Conservation (phyloP, 1,140 invertebrate species). For the Bombyx mandarina region DNA sequence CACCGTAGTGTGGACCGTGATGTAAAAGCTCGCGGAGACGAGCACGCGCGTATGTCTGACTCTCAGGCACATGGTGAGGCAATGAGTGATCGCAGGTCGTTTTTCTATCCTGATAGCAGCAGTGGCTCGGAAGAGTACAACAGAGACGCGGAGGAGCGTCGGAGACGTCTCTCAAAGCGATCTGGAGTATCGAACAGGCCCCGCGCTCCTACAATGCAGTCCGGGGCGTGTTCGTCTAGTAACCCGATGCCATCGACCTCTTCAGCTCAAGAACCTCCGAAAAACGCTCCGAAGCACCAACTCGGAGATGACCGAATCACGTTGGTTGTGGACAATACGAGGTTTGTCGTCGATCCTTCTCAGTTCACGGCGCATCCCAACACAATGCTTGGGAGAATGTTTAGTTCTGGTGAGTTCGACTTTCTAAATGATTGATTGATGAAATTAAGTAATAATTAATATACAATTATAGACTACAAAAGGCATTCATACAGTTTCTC, state of each 20-base stretch:
- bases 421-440: too few relatives aligned
- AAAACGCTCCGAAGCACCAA: conserved; percentile 43
- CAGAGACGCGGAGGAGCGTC: conserved; percentile 47
- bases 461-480: too few relatives aligned
- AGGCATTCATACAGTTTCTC: too few relatives aligned
- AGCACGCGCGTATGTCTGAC: conserved; percentile 56
- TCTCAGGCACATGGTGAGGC: conserved; percentile 49
- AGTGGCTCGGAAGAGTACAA: conserved; percentile 61
- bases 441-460: too few relatives aligned
- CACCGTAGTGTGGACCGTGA: conserved; percentile 37
- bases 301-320: conserved; percentile 85
- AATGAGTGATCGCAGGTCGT: conserved; percentile 53
- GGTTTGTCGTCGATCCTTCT: conserved; percentile 92
- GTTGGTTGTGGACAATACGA: conserved; percentile 93
- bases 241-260: conserved; percentile 47
- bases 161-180: conserved; percentile 54
- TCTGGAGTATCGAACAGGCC: conserved; percentile 34
- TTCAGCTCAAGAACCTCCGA: conserved; percentile 38
- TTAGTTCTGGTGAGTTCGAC: conserved; percentile 81
- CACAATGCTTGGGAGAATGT: conserved; percentile 97
- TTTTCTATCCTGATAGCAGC: conserved; percentile 58
- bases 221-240: conserved; percentile 38
- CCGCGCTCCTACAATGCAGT: conserved; percentile 35
- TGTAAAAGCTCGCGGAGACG: conserved; percentile 48
- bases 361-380: conserved; percentile 93